A percentile compares a stretch with the other conserved stretches of the same genome.
Evolutionary conservation across 1,140 invertebrate genomes (phyloP).

Genomic region (Drosophila oshimai): DNA sequence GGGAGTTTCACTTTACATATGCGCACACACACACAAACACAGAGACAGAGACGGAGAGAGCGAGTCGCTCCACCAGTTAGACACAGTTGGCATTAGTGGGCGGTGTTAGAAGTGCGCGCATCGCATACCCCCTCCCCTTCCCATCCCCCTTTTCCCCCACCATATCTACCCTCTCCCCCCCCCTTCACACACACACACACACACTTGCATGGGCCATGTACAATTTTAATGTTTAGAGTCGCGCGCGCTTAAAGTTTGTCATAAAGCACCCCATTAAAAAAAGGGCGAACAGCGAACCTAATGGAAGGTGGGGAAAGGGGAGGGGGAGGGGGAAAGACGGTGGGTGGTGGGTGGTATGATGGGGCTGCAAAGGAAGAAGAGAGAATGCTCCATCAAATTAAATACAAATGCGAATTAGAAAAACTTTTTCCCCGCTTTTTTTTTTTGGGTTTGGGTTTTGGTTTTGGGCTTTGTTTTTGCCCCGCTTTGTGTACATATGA

Average conservation of each 20-base stretch:
- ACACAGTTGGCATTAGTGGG: conserved; percentile 75
- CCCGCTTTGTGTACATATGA: conserved; percentile 48
- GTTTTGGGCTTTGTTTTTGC: neutral
- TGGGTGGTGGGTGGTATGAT: neutral
- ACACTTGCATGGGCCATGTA: conserved; percentile 44
- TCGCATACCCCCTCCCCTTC: neutral
- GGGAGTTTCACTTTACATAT: conserved; percentile 38
- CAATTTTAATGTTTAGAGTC: conserved; percentile 67
- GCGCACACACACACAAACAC: conserved; percentile 29
- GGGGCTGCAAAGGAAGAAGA: conserved; percentile 4
- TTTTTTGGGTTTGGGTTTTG: neutral
- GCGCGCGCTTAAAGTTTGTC: conserved; percentile 77
- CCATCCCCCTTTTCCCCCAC: neutral
- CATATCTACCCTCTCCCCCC: conserved; percentile 14
- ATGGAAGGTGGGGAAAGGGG: conserved; percentile 8
- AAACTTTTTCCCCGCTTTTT: conserved; percentile 47
- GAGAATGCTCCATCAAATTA: conserved; percentile 59
- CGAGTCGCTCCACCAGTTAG: conserved; percentile 38
- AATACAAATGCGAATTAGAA: conserved; percentile 79
- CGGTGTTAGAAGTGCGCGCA: conserved; percentile 79
- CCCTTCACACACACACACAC: conserved; percentile 5
- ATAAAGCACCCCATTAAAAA: conserved; percentile 82
- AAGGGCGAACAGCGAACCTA: conserved; percentile 34
- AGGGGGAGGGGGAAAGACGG: neutral
- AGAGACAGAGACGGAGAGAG: conserved; percentile 7